Evolutionary conservation across 2,888 invertebrate genomes (phyloP).

Genomic region (Rhopalosiphum nymphaeae): DNA sequence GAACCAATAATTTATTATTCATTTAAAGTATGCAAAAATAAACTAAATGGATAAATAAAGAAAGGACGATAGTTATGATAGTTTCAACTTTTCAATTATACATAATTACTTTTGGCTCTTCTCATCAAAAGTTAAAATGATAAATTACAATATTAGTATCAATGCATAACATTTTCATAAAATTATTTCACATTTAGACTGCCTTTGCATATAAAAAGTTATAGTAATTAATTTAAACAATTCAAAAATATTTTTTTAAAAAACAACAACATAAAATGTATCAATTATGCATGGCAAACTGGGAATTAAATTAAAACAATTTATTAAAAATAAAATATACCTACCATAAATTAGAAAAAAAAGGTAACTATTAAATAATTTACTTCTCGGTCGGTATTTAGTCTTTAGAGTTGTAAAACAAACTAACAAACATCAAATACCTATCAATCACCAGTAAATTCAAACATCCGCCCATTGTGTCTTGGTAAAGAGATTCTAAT

Average conservation of each 20-base stretch:
- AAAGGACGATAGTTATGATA: background rate
- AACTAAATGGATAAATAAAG: background rate
- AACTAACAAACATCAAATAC: background rate
- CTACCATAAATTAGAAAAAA: background rate
- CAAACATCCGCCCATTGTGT: background rate
- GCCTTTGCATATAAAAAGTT: background rate
- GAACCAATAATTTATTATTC: background rate
- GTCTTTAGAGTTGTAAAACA: background rate
- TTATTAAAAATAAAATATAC: background rate
- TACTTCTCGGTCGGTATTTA: background rate
- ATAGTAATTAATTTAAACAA: background rate
- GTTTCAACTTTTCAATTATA: background rate
- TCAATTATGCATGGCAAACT: background rate
- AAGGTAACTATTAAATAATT: background rate
- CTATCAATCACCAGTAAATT: background rate
- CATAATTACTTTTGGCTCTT: background rate
- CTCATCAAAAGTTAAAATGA: background rate
- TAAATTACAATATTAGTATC: background rate
- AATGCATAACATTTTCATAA: background rate
- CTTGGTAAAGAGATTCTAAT: background rate
- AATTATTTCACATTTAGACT: background rate
- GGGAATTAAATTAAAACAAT: background rate
- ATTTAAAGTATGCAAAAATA: background rate
- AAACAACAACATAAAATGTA: background rate
- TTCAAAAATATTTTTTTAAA: background rate